Percentiles rank a stretch among this genome's conserved stretches.
phyloP scores from a whole-genome alignment of 2,113 vertebrate species.

The Gobio gobio region DNA sequence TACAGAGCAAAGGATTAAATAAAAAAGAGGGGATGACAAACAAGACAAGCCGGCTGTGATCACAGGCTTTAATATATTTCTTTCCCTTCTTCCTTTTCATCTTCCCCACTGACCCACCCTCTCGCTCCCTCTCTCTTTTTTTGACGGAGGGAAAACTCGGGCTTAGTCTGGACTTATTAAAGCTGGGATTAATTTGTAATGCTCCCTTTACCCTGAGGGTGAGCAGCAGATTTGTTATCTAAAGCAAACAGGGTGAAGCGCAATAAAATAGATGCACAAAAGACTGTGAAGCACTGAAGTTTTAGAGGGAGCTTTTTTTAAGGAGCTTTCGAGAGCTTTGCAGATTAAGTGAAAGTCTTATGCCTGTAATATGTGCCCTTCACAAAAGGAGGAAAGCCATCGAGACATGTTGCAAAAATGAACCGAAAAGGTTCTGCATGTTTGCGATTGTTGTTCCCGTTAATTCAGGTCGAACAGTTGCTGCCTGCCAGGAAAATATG shows the following conservation, averaged over 20 bases:
- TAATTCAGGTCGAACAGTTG: neutral
- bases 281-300: conserved; percentile 50
- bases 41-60: conserved; percentile 98
- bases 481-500: neutral
- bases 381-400: conserved; percentile 42
- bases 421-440: neutral
- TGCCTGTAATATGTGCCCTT: conserved; percentile 54
- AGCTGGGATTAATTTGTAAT: conserved; percentile 98
- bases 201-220: conserved; percentile 81
- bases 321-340: conserved; percentile 52
- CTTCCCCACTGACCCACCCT: conserved; percentile 62
- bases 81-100: conserved; percentile 71
- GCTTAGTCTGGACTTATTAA: conserved; percentile 98
- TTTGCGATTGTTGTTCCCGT: neutral
- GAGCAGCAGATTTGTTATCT: conserved; percentile 88
- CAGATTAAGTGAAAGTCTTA: conserved; percentile 58
- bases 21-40: conserved; percentile 98
- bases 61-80: conserved; percentile 91
- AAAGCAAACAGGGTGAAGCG: conserved; percentile 78
- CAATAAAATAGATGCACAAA: conserved; percentile 66
- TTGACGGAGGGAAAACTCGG: conserved; percentile 74
- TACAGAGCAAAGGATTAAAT: conserved; percentile 99
- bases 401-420: conserved; percentile 29
- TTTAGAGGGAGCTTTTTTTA: conserved; percentile 61
- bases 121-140: conserved; percentile 45